Evolutionary conservation across 2,888 invertebrate genomes (phyloP).

Genomic region (Melipona bicolor): DNA sequence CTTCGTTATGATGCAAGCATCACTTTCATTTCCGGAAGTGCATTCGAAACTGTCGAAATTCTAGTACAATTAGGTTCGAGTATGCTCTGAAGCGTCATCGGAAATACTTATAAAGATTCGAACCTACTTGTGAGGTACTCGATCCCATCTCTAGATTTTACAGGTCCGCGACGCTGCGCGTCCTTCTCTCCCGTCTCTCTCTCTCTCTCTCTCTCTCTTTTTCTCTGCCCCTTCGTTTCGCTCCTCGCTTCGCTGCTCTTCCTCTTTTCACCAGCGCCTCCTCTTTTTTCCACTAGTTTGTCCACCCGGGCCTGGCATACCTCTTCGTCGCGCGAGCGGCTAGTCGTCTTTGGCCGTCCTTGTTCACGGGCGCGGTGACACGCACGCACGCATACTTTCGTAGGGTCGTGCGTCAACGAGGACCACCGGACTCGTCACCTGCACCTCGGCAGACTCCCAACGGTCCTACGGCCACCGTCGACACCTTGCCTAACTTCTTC

Average conservation of each 20-base stretch:
- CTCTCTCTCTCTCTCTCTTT: conserved; percentile 9
- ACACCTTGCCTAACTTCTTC: conserved; percentile 75
- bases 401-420: conserved; percentile 64
- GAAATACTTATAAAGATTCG: no score
- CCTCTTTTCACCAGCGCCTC: conserved; percentile 33
- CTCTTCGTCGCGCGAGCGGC: conserved; percentile 26
- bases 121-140: no score
- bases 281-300: conserved; percentile 29
- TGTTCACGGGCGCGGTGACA: conserved; percentile 60
- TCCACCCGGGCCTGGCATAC: conserved; percentile 30
- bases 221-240: background rate
- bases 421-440: conserved; percentile 84
- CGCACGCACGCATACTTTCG: conserved; percentile 50
- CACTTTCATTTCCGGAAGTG: no score
- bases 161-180: conserved; percentile 65
- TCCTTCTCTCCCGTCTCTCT: background rate
- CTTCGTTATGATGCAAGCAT: no score
- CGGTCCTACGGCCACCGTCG: conserved; percentile 74
- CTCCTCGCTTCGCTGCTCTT: background rate
- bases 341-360: conserved; percentile 39
- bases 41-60: no score
- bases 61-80: no score
- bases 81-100: no score
- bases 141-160: conserved; percentile 41
- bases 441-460: conserved; percentile 74